Evolutionary conservation across 2,888 invertebrate genomes (phyloP).

Genomic region (Nudaria mundana): DNA sequence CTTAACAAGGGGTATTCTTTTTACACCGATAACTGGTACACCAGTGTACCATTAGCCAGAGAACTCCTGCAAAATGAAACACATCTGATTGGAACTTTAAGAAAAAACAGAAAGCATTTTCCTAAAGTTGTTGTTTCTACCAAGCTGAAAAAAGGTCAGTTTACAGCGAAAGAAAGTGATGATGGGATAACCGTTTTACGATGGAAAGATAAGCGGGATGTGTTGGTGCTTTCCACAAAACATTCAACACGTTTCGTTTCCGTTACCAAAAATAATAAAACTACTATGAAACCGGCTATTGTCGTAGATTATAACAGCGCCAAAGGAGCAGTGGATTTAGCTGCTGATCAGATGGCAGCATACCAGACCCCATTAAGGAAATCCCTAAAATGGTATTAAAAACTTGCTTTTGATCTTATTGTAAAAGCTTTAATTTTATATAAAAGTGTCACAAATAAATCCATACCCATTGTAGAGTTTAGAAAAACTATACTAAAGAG

Average conservation of each 20-base stretch:
- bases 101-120: constrained; percentile 4
- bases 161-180: constrained; percentile 7
- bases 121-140: neutral
- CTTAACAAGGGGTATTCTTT: constrained; percentile 2
- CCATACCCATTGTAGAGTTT: neutral
- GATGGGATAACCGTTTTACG: constrained; percentile 4
- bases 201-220: constrained; percentile 11
- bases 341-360: constrained; percentile 28
- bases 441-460: neutral
- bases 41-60: constrained; percentile 3
- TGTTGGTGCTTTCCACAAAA: constrained; percentile 4
- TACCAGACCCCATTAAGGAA: constrained; percentile 24
- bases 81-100: constrained; percentile 1
- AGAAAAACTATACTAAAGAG: neutral
- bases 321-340: constrained; percentile 25
- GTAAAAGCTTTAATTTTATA: constrained; percentile 23
- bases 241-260: neutral
- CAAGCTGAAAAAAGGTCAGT: neutral
- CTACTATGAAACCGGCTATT: neutral
- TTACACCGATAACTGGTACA: constrained; percentile 6
- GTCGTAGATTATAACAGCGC: constrained; percentile 22
- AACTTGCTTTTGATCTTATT: constrained; percentile 6
- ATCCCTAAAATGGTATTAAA: constrained; percentile 34
- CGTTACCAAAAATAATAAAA: neutral
- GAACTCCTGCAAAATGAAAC: neutral